Base-by-base conservation (phyloP, 2,113 vertebrate species). In the Amazona guildingii region DNA sequence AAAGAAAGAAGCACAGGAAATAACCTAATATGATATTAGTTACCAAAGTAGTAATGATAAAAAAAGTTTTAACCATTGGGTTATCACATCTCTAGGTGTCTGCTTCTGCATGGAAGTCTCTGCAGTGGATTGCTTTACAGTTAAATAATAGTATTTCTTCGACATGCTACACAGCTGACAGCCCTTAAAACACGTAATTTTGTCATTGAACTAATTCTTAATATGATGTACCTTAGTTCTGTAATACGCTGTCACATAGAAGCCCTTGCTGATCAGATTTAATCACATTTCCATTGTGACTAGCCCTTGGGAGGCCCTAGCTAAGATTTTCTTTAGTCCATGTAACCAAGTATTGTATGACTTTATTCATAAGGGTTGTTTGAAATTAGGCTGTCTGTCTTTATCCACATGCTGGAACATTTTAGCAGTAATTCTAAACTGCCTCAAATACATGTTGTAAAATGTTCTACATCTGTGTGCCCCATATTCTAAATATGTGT, bases 371-470 rank as follows among this genome's bases (percentile, higher is more conserved):
- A 88, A 84, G 20, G 48, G 72, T 67, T 90, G 18, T 82, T 84
- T 13, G 3, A 81, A 92, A 87, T 86, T 57, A 90, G 48, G 69
- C 62, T 76, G 62, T 89, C 31, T 84, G 35, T 76, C 83, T 92
- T 94, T 85, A 64, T 93, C 57, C 70, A 66, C 63, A 69, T 78
- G 44, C 57, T 92, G 81, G 69, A 85, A 91, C 57, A 62, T 94
- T 95, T 93, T 84, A 76, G 41, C 49, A 88, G 83, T 78, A 95
- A 92, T 81, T 93, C 86, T 90, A 93, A 90, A 90, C 76, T 76
- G n/a, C 57, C 83, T 54, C 74, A 89, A 92, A 92, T 75, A 62
- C 35, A 72, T 75, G 48, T 43, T 87, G 44, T 79, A 86, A 95
- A 95, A 75, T 46, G 20, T 86, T 94, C 69, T 96, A 57, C 59